These are phyloP conservation scores for Cylloceria caligata DNA, from an alignment of 2,888 invertebrate species.

Conservation along the genomic window DNA sequence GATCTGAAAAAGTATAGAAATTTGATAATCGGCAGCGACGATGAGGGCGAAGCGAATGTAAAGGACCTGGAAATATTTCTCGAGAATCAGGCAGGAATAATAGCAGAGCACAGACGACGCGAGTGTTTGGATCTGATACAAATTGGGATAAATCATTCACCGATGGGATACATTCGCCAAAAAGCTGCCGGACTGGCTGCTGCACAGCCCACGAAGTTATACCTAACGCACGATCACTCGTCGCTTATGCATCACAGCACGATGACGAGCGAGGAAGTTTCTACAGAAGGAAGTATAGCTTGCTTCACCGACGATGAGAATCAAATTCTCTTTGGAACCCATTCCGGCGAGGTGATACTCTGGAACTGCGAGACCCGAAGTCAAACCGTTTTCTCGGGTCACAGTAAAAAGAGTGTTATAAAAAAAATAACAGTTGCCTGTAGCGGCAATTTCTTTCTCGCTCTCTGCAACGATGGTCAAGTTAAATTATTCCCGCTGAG, in stretches of 20 bases:
- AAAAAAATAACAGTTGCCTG: constrained; percentile 85
- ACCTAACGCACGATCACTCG: constrained; percentile 87
- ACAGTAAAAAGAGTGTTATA: constrained; percentile 72
- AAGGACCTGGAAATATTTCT: constrained; percentile 87
- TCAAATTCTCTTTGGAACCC: constrained; percentile 85
- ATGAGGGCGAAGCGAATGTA: constrained; percentile 84
- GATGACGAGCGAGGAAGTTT: constrained; percentile 86
- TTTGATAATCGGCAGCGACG: constrained; percentile 86
- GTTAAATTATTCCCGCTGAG: constrained; percentile 35
- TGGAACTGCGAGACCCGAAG: constrained; percentile 87
- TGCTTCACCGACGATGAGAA: constrained; percentile 84
- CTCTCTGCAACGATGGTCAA: constrained; percentile 71
- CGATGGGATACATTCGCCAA: constrained; percentile 86
- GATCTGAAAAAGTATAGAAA: constrained; percentile 89
- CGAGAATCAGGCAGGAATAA: constrained; percentile 87
- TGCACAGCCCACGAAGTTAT: constrained; percentile 85
- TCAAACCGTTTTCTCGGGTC: constrained; percentile 81
- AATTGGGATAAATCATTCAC: constrained; percentile 89
- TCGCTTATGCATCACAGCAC: constrained; percentile 81
- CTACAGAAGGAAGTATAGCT: constrained; percentile 86
- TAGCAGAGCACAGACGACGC: constrained; percentile 87
- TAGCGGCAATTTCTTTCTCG: constrained; percentile 86
- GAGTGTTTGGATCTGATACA: constrained; percentile 88
- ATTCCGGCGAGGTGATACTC: constrained; percentile 85
- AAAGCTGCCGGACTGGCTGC: constrained; percentile 86